Percentiles rank a stretch among this genome's conserved stretches.
Evolutionary conservation across 1,140 invertebrate genomes (phyloP).

Genomic region (Neelides sp.): DNA sequence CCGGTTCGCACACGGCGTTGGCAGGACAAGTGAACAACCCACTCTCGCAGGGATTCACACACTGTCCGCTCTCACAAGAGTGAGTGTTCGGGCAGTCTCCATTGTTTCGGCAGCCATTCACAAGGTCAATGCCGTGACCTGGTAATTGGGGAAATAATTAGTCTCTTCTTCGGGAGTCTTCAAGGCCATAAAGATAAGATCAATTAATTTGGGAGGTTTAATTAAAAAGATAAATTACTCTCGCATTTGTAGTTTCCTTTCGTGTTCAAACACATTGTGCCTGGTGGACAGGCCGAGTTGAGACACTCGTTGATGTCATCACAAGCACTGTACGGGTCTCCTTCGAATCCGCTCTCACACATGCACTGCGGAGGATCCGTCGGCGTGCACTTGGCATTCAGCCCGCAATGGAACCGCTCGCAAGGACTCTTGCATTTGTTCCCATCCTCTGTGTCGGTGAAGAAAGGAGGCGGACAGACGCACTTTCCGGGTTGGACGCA

Average conservation of each 20-base stretch:
- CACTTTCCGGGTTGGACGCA: conserved; percentile 81
- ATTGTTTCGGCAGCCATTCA: conserved; percentile 57
- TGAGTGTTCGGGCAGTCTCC: conserved; percentile 65
- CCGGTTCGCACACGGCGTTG: conserved; percentile 73
- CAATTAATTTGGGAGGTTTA: too few species aligned
- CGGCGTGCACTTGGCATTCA: conserved; percentile 82
- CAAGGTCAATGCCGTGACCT: too few species aligned
- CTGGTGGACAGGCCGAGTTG: conserved; percentile 65
- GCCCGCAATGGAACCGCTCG: conserved; percentile 53
- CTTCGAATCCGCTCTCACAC: conserved; percentile 69
- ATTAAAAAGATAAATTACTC: too few species aligned
- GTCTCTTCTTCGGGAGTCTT: too few species aligned
- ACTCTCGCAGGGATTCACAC: conserved; percentile 61
- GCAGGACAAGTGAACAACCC: conserved; percentile 57
- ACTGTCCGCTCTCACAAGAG: conserved; percentile 59
- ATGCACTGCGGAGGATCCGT: conserved; percentile 76
- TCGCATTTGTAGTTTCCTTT: conserved; percentile 55
- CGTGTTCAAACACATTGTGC: conserved; percentile 72
- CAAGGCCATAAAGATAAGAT: too few species aligned
- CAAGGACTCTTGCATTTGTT: conserved; percentile 66
- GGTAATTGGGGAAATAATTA: too few species aligned
- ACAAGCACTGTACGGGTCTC: conserved; percentile 68
- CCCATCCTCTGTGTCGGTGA: conserved; percentile 60
- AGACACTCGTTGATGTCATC: conserved; percentile 67
- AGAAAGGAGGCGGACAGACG: conserved; percentile 75